These are phyloP conservation scores for Psophia crepitans DNA, from an alignment of 2,113 vertebrate species.

Conservation along the genomic window DNA sequence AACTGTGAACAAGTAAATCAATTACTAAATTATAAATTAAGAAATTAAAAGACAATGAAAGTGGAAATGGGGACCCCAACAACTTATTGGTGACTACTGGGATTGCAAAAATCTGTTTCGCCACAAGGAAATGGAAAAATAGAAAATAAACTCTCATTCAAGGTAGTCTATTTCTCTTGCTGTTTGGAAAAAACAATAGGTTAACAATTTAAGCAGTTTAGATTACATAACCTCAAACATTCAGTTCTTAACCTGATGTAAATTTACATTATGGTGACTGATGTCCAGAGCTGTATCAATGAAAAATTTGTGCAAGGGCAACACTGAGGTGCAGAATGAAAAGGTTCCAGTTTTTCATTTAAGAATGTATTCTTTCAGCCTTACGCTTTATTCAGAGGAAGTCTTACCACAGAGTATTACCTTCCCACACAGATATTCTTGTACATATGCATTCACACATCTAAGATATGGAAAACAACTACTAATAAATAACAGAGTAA, in stretches of 20 bases:
- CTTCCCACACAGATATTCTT: not conserved
- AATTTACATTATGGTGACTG: not conserved
- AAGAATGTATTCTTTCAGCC: not conserved
- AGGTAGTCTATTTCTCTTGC: not conserved
- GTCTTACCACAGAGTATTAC: not conserved
- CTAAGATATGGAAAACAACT: not conserved
- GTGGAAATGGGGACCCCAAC: not conserved
- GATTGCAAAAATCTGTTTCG: not conserved
- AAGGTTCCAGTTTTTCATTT: not conserved
- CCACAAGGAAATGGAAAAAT: not conserved
- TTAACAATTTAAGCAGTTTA: not conserved
- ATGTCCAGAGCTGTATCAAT: not conserved
- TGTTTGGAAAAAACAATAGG: not conserved
- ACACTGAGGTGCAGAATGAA: not conserved
- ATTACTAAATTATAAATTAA: not conserved
- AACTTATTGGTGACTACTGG: not conserved
- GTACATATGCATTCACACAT: not conserved
- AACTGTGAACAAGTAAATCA: not conserved
- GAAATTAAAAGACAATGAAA: not conserved
- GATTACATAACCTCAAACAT: not conserved
- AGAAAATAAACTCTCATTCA: not conserved
- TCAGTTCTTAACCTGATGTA: not conserved
- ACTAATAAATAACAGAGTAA: not conserved
- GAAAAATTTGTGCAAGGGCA: not conserved
- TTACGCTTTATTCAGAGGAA: not conserved